Conservation (phyloP, 2,888 invertebrate species). For the Geotrupes spiniger region DNA sequence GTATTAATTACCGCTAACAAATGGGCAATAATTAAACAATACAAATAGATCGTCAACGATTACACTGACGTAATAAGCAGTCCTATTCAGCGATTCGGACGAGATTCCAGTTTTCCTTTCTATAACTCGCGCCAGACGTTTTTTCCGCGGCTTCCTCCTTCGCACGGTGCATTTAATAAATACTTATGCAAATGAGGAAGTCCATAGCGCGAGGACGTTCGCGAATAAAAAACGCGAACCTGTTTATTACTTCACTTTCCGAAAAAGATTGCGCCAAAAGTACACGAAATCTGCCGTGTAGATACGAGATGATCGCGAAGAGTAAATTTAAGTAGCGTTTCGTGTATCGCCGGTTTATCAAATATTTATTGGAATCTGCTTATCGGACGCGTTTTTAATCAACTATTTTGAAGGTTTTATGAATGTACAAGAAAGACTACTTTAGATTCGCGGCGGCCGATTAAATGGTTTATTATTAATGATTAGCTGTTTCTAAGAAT, state of each 20-base stretch:
- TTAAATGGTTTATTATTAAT: conserved; percentile 6
- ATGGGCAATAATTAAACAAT: conserved; percentile 23
- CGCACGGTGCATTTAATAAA: too few species aligned
- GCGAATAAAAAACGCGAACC: too few species aligned
- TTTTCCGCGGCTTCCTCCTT: too few species aligned
- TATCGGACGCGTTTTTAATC: conserved; percentile 46
- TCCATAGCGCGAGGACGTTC: too few species aligned
- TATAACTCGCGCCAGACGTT: too few species aligned
- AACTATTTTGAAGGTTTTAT: conserved; percentile 49
- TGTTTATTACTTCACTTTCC: too few species aligned
- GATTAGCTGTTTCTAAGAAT: background rate
- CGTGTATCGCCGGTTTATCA: conserved; percentile 49
- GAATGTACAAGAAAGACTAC: conserved; percentile 46
- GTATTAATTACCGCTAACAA: conserved; percentile 21
- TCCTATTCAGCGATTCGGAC: too few species aligned
- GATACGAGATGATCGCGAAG: background rate
- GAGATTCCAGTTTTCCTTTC: too few species aligned
- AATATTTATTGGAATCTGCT: conserved; percentile 50
- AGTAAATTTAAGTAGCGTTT: conserved; percentile 49
- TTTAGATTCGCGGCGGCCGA: conserved; percentile 35
- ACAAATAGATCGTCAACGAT: conserved; percentile 16
- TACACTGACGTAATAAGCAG: too few species aligned
- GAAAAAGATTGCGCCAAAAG: background rate
- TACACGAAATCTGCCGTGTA: background rate
- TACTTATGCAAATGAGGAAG: too few species aligned